Base-by-base conservation (phyloP, 2,797 vertebrate species). In the Chloroceryle inda region DNA sequence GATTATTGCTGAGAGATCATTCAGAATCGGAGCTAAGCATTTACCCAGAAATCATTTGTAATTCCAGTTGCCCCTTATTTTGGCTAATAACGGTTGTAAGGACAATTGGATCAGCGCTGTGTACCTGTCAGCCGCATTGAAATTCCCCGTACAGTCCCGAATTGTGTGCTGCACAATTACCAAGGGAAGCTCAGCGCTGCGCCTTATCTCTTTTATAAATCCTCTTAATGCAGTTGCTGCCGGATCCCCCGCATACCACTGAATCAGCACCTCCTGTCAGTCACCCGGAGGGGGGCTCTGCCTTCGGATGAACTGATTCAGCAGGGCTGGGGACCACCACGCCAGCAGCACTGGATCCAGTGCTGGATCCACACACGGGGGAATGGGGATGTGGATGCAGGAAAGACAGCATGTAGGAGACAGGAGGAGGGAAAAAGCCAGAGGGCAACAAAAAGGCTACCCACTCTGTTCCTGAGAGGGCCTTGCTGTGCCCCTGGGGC, bases 11-110 rank as follows among this genome's bases (percentile, higher is more conserved):
- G 76, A 84, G 79, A 91, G 86, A 96, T 93, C 87, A 68, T 84
- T 96, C 74, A 71, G 83, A 75, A 89, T 35, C 2, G 1, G 88
- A 68, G 88, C 75, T 66, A 79, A 85, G 86, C 71, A 5, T 91
- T 95, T 90, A 63, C 91, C 84, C 80, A 92, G 86, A 89, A 96
- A 95, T 94, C 91, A 44, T 94, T 85, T 88, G 91, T 96, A 95
- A 96, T 79, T 78, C 93, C 61, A 27, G 73, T 80, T 91, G 92
- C 80, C 87, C 94, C 87, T 92, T 91, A 80, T 95, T 83, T 85
- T 88, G 79, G 83, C 58, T 95, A 95, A 93, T 83, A 92, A 73
- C 4, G 0, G 64, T 89, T 69, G 76, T 92, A 42, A 94, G 97
- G 85, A 97, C 91, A 86, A 92, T 91, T 92, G 92, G 89, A 80